Percentiles rank a stretch among this genome's conserved stretches.
Evolutionary conservation across 2,888 invertebrate genomes (phyloP).

Genomic region (Camponotus fellah): DNA sequence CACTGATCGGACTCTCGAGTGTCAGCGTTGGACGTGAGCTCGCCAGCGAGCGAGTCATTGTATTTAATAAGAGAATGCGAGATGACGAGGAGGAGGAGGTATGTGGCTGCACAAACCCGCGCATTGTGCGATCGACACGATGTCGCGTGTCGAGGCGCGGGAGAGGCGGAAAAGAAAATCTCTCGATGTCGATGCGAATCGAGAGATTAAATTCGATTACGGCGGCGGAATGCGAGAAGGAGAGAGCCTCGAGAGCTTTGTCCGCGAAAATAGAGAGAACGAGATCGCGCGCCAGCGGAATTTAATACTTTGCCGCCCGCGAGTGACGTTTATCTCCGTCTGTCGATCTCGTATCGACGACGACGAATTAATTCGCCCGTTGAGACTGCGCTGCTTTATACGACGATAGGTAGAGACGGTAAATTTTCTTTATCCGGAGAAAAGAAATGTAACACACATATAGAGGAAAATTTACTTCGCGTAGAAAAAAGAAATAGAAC

Average conservation of each 20-base stretch:
- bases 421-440: constrained; percentile 34
- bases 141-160: constrained; percentile 46
- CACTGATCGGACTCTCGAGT: constrained; percentile 27
- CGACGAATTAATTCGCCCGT: constrained; percentile 59
- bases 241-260: constrained; percentile 8
- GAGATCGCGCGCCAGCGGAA: constrained; percentile 36
- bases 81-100: constrained; percentile 28
- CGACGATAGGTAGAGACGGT: constrained; percentile 34
- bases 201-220: constrained; percentile 54
- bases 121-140: constrained; percentile 61
- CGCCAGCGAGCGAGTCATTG: constrained; percentile 69
- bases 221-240: background rate
- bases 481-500: background rate
- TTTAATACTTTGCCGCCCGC: constrained; percentile 50
- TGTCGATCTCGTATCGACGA: constrained; percentile 62
- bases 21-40: constrained; percentile 21
- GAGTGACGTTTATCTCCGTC: constrained; percentile 54
- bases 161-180: constrained; percentile 42
- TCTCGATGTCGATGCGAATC: constrained; percentile 42
- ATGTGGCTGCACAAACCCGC: constrained; percentile 4
- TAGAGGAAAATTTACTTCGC: constrained; percentile 11
- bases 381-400: constrained; percentile 29
- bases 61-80: constrained; percentile 66
- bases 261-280: constrained; percentile 46
- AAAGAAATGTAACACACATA: background rate